phyloP scores from a whole-genome alignment of 2,797 vertebrate genomes.

The Molossus alvarezi region DNA sequence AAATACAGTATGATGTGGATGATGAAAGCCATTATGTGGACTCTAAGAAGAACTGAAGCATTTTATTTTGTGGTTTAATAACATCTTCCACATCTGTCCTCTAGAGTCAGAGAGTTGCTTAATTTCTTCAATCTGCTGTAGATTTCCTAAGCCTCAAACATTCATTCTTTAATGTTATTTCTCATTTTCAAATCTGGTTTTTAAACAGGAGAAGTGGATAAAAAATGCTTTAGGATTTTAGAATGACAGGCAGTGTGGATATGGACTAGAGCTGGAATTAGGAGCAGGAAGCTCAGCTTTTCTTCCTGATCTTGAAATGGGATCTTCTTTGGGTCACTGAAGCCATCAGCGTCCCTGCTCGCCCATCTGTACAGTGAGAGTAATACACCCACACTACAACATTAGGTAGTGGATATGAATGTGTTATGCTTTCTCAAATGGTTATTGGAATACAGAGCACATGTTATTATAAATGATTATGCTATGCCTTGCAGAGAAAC shows the following conservation, averaged over 20 bases:
- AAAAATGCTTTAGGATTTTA: conserved; percentile 40
- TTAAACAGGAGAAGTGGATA: background rate
- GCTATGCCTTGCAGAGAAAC: background rate
- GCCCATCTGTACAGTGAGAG: background rate
- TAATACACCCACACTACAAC: background rate
- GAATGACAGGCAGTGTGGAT: background rate
- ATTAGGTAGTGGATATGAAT: background rate
- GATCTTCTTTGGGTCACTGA: background rate
- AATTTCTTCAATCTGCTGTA: conserved; percentile 12
- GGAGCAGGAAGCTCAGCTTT: background rate
- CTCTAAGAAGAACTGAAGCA: conserved; percentile 8
- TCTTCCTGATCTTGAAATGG: background rate
- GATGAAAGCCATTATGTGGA: background rate
- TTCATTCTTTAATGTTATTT: conserved; percentile 36
- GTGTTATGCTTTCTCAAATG: background rate
- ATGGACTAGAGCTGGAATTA: background rate
- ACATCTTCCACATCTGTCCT: background rate
- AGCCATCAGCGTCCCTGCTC: background rate
- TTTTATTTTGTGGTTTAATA: conserved; percentile 58
- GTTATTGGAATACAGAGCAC: background rate
- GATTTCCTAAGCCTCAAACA: conserved; percentile 22
- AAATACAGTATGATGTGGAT: background rate
- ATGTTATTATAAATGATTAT: background rate
- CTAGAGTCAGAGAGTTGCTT: background rate
- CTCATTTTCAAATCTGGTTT: conserved; percentile 45